Evolutionary conservation across 2,888 invertebrate genomes (phyloP), one percentile per base, ranked within the genome.

Genomic region (Rhodophaea formosa): DNA sequence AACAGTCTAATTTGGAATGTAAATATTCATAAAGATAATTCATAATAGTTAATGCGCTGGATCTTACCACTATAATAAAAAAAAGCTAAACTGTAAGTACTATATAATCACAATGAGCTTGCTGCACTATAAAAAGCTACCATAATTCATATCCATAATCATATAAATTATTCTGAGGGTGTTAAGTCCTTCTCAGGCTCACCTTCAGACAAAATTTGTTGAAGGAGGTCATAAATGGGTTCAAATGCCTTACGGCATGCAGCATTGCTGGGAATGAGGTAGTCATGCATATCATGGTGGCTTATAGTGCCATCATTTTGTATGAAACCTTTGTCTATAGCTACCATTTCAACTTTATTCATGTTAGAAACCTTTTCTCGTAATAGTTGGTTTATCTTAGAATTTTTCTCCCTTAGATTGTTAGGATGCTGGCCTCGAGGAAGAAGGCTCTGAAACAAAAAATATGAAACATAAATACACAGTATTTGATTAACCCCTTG

Each of bases 281-380:
- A 98, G 85, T 98, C 98, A 78, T 96, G 95, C 96, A 98, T 96
- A 79, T 98, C 97, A 75, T 95, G 95, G 77, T 96, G 97, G 77
- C 96, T 96, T 60, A 98, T 97, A 47, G 94, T 93, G 3, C 96
- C 96, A 87, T 96, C 96, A 51, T 92, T 92, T 82, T 96, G 95
- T 57, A 96, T 91, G 66, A 96, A 93, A 51, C 95, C 95, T 74
- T 96, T 95, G 74, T 97, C 97, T 72, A 96, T 95, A 64, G 93
- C 88, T 45, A 97, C 94, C 74, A 95, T 93, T 88, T 96, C 96
- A 56, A 96, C 94, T 80, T 95, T 95, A 63, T 93, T 88, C 71
- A 95, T 85, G 64, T 93, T 92, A 66, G 86, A 78, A 66, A 94
- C 92, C 75, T 94, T 94, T 64, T 94, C 93, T 72, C 92, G 93